A percentile compares a stretch with the other conserved stretches of the same genome.
phyloP scores from a whole-genome alignment of 37 sponge, comb jelly and placozoan species.

The Hexactinellida sp. region DNA sequence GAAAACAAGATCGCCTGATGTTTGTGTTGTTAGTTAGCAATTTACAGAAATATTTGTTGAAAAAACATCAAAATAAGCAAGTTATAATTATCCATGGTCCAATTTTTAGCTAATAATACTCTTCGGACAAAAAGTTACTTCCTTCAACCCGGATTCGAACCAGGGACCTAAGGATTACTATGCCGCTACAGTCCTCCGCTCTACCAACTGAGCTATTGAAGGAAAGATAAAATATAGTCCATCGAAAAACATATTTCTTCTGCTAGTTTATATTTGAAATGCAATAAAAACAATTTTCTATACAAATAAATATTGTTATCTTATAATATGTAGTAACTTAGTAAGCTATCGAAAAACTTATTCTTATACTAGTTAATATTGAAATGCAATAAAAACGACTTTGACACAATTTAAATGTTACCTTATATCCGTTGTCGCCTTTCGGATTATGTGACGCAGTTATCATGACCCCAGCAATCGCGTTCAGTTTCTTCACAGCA shows the following conservation, averaged over 20 bases:
- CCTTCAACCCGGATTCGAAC: slow-evolving; percentile 79
- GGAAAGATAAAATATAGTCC: neutral
- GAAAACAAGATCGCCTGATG: no score
- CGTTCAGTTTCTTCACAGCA: slow-evolving; percentile 49
- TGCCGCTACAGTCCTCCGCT: slow-evolving; percentile 81
- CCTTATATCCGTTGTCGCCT: slow-evolving; percentile 97
- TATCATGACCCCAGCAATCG: slow-evolving; percentile 80
- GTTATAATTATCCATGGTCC: neutral
- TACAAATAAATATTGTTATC: neutral
- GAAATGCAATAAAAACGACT: no score
- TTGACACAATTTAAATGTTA: neutral
- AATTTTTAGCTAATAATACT: no score
- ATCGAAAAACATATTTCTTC: neutral
- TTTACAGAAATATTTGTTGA: no score
- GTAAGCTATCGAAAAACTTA: no score
- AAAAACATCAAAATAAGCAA: no score
- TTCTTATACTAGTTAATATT: no score
- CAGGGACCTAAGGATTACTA: slow-evolving; percentile 70
- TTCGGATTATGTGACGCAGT: slow-evolving; percentile 99
- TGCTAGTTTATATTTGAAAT: no score
- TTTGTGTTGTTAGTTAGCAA: no score
- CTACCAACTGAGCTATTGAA: slow-evolving; percentile 75
- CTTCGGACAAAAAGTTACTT: slow-evolving; percentile 30
- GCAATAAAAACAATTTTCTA: neutral
- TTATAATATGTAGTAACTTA: neutral